These are phyloP conservation scores for Eilema griseolum DNA, from an alignment of 2,888 invertebrate species.

Conservation along the genomic window DNA sequence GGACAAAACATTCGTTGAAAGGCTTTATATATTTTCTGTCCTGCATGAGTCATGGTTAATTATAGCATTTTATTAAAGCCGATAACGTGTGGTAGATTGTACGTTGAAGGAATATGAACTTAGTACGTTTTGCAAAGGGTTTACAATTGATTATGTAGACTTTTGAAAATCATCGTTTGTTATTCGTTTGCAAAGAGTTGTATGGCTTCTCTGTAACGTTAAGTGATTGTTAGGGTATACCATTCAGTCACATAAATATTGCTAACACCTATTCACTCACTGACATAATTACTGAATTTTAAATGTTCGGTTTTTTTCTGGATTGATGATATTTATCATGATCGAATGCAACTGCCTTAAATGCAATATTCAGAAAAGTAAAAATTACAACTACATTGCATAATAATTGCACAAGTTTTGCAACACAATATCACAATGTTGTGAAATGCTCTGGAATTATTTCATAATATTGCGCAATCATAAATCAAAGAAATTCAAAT, in stretches of 20 bases:
- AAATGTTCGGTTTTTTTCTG: neutral
- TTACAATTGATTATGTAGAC: neutral
- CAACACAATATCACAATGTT: slow-evolving; percentile 49
- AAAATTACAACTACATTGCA: slow-evolving; percentile 32
- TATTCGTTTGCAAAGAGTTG: slow-evolving; percentile 31
- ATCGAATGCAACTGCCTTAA: neutral
- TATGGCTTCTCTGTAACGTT: slow-evolving; percentile 23
- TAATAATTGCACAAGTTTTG: slow-evolving; percentile 43
- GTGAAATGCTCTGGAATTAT: slow-evolving; percentile 48
- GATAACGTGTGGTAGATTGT: slow-evolving; percentile 19
- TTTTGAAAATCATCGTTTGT: neutral
- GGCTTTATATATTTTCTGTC: slow-evolving; percentile 39
- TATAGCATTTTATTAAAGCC: slow-evolving; percentile 20
- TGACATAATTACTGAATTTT: neutral
- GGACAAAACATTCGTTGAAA: slow-evolving; percentile 30
- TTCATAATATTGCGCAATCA: slow-evolving; percentile 52
- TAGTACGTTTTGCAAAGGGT: neutral
- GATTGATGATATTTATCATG: neutral
- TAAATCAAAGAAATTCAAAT: slow-evolving; percentile 52
- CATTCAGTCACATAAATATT: neutral
- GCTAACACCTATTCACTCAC: neutral
- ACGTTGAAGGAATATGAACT: slow-evolving; percentile 20
- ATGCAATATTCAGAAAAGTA: neutral
- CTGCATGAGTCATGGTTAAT: slow-evolving; percentile 42
- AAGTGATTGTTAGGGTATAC: neutral